These are phyloP conservation scores for Ecdyonurus torrentis DNA, from an alignment of 2,888 invertebrate genomes.

Conservation along the genomic window DNA sequence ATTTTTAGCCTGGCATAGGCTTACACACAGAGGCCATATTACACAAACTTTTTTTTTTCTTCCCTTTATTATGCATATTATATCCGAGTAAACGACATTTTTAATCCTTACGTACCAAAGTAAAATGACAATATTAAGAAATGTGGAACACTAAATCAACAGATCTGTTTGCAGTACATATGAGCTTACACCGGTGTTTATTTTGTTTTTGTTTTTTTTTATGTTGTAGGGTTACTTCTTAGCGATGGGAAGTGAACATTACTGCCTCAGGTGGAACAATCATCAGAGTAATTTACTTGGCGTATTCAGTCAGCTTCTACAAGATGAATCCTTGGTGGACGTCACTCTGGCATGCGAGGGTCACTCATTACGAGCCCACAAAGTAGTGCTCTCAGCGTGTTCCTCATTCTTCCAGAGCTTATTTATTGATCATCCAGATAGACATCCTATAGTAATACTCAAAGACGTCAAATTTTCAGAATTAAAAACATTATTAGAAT, in stretches of 20 bases:
- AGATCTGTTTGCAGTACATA: too few species aligned
- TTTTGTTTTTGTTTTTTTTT: background rate
- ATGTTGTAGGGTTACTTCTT: constrained; percentile 23
- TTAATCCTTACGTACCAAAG: too few species aligned
- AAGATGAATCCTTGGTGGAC: constrained; percentile 91
- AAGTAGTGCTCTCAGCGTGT: constrained; percentile 89
- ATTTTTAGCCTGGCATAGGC: too few species aligned
- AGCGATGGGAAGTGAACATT: constrained; percentile 97
- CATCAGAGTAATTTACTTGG: constrained; percentile 96
- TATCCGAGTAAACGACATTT: too few species aligned
- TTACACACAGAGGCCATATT: too few species aligned
- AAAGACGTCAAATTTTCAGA: constrained; percentile 87
- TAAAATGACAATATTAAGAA: too few species aligned
- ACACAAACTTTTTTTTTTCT: too few species aligned
- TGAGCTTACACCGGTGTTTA: too few species aligned
- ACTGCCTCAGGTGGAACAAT: constrained; percentile 98
- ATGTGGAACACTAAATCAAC: too few species aligned
- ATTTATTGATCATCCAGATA: constrained; percentile 83
- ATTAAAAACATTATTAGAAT: constrained; percentile 80
- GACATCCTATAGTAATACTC: constrained; percentile 84
- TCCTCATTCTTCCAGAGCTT: constrained; percentile 88
- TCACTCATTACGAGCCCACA: constrained; percentile 86
- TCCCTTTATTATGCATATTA: too few species aligned
- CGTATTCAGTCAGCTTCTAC: constrained; percentile 89
- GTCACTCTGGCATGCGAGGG: constrained; percentile 86